Evolutionary conservation across 2,888 invertebrate species (phyloP).

Genomic region (Amorpha juglandis): DNA sequence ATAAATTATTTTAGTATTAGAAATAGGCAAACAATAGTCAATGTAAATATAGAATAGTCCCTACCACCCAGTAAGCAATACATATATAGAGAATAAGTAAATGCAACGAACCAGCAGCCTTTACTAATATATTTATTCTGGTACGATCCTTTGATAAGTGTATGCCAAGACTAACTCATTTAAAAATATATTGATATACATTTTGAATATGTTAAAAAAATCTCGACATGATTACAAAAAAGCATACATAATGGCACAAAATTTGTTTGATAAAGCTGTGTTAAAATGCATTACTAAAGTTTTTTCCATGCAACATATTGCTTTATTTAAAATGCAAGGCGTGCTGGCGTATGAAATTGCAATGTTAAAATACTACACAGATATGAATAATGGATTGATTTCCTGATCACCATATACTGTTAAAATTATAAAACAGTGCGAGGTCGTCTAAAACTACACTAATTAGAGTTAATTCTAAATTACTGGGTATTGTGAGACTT

Average conservation of each 20-base stretch:
- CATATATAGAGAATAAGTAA: too few relatives aligned
- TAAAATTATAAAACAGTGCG: background rate
- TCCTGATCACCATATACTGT: background rate
- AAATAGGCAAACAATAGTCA: too few relatives aligned
- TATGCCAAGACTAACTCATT: background rate
- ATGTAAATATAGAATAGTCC: too few relatives aligned
- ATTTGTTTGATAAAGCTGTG: conserved; percentile 11
- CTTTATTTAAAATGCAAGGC: conserved; percentile 18
- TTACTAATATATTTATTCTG: too few relatives aligned
- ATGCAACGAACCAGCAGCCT: too few relatives aligned
- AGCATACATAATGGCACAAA: background rate
- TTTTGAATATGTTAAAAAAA: background rate
- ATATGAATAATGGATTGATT: background rate
- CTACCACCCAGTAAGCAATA: too few relatives aligned
- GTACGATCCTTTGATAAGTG: too few relatives aligned
- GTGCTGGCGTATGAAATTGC: conserved; percentile 11
- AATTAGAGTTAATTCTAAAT: background rate
- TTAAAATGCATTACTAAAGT: conserved; percentile 16
- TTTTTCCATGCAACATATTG: conserved; percentile 18
- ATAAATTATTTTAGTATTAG: too few relatives aligned
- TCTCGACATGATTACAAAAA: conserved; percentile 7
- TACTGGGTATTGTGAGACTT: too few relatives aligned
- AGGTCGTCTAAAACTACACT: background rate
- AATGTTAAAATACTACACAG: conserved; percentile 18
- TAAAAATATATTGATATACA: background rate